phyloP scores from a whole-genome alignment of 2,113 vertebrate species.

The Lamprotornis superbus region DNA sequence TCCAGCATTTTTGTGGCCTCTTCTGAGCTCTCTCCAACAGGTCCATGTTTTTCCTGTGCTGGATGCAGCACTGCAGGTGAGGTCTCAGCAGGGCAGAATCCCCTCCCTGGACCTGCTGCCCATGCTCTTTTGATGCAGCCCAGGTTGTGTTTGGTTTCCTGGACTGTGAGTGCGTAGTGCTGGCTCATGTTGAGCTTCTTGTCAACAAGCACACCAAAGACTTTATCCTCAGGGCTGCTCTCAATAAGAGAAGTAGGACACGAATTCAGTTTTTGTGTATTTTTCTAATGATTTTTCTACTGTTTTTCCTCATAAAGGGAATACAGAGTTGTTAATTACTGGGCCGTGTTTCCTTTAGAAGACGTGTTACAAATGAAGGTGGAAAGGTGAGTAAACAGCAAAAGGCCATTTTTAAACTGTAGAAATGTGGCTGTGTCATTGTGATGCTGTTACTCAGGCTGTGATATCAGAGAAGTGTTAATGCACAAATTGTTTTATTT shows the following conservation, averaged over 20 bases:
- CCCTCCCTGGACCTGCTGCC: not conserved
- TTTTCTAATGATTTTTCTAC: not conserved
- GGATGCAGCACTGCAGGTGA: not conserved
- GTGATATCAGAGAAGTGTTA: not conserved
- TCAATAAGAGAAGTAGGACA: not conserved
- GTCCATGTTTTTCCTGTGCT: not conserved
- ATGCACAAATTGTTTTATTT: not conserved
- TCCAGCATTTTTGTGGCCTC: not conserved
- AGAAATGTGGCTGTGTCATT: not conserved
- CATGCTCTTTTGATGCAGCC: accelerated
- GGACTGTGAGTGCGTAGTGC: not conserved
- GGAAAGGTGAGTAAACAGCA: not conserved
- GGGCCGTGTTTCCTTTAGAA: not conserved
- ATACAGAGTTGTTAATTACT: not conserved
- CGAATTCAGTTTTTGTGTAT: accelerated
- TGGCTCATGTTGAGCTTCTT: not conserved
- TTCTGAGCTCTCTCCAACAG: accelerated
- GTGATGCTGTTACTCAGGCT: not conserved
- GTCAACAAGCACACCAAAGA: not conserved
- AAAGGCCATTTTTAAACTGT: not conserved
- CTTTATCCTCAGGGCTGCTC: not conserved
- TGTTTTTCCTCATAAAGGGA: not conserved
- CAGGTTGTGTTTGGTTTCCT: not conserved
- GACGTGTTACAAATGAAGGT: not conserved
- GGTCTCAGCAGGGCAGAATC: not conserved